These are phyloP conservation scores for Tragelaphus imberbis DNA, from an alignment of 2,113 vertebrate genomes.

Conservation along the genomic window DNA sequence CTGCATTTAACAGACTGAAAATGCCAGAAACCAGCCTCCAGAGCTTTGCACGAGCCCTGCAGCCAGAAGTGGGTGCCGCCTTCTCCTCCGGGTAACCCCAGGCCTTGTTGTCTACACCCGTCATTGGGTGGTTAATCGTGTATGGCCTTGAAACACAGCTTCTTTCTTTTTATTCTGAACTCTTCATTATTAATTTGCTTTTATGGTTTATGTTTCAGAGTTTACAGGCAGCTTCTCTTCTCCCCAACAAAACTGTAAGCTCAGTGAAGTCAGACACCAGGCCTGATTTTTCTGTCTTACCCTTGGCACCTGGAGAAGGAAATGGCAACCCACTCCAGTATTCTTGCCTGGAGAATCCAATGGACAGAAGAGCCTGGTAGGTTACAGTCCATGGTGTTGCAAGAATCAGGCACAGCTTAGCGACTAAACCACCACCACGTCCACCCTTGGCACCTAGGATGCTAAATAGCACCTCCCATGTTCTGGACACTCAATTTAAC, in stretches of 20 bases:
- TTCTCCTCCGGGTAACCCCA: background rate
- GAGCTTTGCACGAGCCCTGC: background rate
- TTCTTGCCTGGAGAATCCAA: background rate
- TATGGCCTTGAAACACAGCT: background rate
- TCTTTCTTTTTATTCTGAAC: slow-evolving; percentile 17
- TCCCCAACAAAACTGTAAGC: background rate
- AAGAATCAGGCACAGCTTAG: background rate
- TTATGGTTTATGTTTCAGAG: background rate
- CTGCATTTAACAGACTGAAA: background rate
- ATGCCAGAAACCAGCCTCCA: background rate
- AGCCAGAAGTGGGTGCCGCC: background rate
- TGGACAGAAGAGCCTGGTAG: background rate
- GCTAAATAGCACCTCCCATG: background rate
- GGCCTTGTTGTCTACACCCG: background rate
- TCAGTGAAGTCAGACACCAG: background rate
- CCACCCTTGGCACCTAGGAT: background rate
- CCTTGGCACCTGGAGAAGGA: background rate
- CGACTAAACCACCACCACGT: background rate
- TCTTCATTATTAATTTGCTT: slow-evolving; percentile 50
- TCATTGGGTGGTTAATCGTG: slow-evolving; percentile 32
- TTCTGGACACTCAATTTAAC: background rate
- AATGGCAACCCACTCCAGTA: background rate
- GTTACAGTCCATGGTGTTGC: background rate
- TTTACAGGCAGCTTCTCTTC: background rate
- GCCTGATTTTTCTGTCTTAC: background rate